Base-by-base conservation (phyloP, 2,888 invertebrate species). In the Eretmocerus hayati region DNA sequence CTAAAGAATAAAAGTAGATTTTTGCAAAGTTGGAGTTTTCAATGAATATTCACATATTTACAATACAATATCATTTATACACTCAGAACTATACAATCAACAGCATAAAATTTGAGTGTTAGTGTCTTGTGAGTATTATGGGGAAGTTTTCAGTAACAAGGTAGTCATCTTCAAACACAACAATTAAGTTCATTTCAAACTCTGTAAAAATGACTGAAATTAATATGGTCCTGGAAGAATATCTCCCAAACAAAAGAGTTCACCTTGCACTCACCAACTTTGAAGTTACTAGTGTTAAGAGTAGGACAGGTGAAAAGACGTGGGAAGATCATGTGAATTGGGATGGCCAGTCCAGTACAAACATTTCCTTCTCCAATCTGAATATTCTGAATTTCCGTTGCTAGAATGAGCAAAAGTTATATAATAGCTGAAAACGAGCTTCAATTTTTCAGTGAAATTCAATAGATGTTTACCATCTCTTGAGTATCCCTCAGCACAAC, bases 321-420 rank as follows among this genome's bases (percentile, higher is more conserved):
- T 44, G 96, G 96, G 72, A 96, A 87, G 65, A 95, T 84, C 94
- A 96, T 94, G 74, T 90, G 83, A 65, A 96, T 88, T 23, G 95
- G 94, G 63, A 97, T 81, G 56, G 84, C 80, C 39, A 93, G 75
- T 55, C 84, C 84, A 50, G 87, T 81, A 43, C 83, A 78, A 44
- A 92, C 84, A 74, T 95, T 91, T 23, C 96, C 96, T 65, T 90
- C 92, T 1, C 90, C 93, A 54, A 96, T 86, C 78, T 97, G 96
- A 67, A 97, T 93, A 69, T 94, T 96, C 77, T 96, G 96, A 59
- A 97, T 91, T 79, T 97, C 96, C 8, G 95, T 96, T 16, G 93
- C 94, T 90, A 69, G 48, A 72, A 70, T 51, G 33, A 51, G 49
- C 36, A 13, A 43, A 39, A 41, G 15, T 3, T 18, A 13, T 5